Base-by-base conservation (phyloP, 2,113 vertebrate genomes). In the Thinocorus orbignyianus region DNA sequence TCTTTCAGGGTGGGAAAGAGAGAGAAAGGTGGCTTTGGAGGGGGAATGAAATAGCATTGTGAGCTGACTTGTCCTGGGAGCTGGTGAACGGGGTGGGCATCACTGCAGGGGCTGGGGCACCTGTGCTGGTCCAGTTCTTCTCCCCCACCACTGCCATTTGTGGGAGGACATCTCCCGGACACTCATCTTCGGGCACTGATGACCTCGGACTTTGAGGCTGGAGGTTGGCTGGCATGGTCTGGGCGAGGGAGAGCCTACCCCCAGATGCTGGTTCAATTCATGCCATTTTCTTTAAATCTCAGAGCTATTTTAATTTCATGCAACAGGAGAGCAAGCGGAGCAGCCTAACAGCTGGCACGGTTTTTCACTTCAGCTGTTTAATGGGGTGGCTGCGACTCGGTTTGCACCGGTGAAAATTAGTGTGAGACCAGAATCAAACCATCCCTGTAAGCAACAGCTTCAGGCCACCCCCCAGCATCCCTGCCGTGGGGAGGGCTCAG, bases 341-440 rank as follows among this genome's bases (percentile, higher is more conserved):
- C 61, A 51, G 28, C 23, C 49, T 30, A 91, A 88, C 66, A 93
- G 81, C 93, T 94, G 92, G 71, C 8, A 0, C 11, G 33, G 54
- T 42, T 90, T 95, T 86, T 90, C 85, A 90, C 81, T 92, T 94
- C 79, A 92, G 74, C 66, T 94, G 22, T 77, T 96, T 92, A 82
- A 90, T 69, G 74, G 33, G 37, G 57, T 20, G 11, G 17, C 57
- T 93, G 73, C 1, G 11, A 30, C 44, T 93, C 2, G 1, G 52
- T 82, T 90, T 48, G 35, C 65, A 68, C 48, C 0, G 0, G 57
- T 0, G 6, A 91, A 95, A 89, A 84, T 52, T 48, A 62, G 35
- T 57, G 52, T 74, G 76, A 92, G 65, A 28, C 37, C 57, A 46
- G 57, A 93, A 94, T 57, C 44, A 81, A 90, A 58, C 69, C 24